Conservation (phyloP, 2,797 vertebrate species). For the Enteromius viviparus region DNA sequence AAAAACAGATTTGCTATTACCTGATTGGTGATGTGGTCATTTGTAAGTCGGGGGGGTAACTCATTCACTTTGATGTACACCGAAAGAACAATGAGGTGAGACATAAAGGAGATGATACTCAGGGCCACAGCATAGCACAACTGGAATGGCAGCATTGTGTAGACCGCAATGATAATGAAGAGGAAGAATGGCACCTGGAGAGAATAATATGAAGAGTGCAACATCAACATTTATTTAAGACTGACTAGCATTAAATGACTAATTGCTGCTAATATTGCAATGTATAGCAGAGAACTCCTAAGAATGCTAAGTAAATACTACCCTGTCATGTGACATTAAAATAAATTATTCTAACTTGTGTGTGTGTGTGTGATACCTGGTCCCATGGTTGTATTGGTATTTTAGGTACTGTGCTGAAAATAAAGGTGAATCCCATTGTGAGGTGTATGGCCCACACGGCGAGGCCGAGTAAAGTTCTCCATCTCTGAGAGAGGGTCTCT, state of each 20-base stretch:
- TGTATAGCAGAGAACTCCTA: background rate
- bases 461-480: constrained; percentile 83
- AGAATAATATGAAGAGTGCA: background rate
- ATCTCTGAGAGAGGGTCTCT: constrained; percentile 83
- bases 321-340: background rate
- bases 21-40: constrained; percentile 74
- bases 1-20: constrained; percentile 53
- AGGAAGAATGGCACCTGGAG: constrained; percentile 93
- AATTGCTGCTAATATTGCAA: background rate
- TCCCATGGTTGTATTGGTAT: constrained; percentile 80
- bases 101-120: constrained; percentile 83
- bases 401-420: constrained; percentile 68
- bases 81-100: constrained; percentile 84
- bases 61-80: constrained; percentile 61
- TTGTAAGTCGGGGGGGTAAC: accelerated
- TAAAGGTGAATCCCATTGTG: constrained; percentile 86
- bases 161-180: constrained; percentile 92
- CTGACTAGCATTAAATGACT: background rate
- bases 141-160: constrained; percentile 93
- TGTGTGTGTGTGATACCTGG: constrained; percentile 79
- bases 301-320: background rate
- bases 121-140: constrained; percentile 82
- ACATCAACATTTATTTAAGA: background rate
- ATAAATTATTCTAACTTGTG: background rate
- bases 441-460: constrained; percentile 88